These are phyloP conservation scores for Synaphobranchus kaupii DNA, from an alignment of 2,797 vertebrate genomes.

Conservation along the genomic window DNA sequence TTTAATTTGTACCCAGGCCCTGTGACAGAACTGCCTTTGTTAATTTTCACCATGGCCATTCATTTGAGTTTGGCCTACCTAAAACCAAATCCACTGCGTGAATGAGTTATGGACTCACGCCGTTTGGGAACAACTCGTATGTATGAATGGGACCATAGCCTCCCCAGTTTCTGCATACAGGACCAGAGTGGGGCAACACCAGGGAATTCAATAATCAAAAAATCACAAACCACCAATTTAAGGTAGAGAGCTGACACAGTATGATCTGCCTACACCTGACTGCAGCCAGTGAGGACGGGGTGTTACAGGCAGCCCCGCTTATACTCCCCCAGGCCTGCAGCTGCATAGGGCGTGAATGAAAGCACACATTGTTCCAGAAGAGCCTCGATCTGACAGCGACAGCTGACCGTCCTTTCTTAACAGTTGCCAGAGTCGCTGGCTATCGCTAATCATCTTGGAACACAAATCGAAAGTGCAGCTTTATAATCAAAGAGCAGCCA, in stretches of 20 bases:
- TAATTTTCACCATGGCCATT: neutral
- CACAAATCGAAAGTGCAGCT: neutral
- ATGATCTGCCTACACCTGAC: neutral
- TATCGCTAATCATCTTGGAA: neutral
- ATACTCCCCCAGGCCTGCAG: neutral
- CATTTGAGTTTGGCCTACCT: neutral
- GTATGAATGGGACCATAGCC: neutral
- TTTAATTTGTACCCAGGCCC: neutral
- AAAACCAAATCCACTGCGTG: neutral
- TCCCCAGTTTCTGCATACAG: too few relatives aligned
- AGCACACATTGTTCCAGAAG: conserved; percentile 7
- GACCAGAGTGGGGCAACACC: too few relatives aligned
- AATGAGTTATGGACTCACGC: too few relatives aligned
- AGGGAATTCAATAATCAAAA: neutral
- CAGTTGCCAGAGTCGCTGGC: neutral
- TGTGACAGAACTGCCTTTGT: neutral
- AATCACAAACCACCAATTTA: neutral
- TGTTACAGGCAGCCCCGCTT: neutral
- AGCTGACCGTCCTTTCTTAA: conserved; percentile 14
- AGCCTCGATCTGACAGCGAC: neutral
- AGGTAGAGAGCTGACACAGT: neutral
- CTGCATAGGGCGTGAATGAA: conserved; percentile 13
- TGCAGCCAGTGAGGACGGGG: neutral
- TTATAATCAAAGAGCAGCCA: neutral
- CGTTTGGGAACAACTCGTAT: too few relatives aligned